A percentile compares a stretch with the other conserved stretches of the same genome.
These are phyloP conservation scores for Oenanthe melanoleuca DNA, from an alignment of 2,113 vertebrate genomes.

Conservation along the genomic window DNA sequence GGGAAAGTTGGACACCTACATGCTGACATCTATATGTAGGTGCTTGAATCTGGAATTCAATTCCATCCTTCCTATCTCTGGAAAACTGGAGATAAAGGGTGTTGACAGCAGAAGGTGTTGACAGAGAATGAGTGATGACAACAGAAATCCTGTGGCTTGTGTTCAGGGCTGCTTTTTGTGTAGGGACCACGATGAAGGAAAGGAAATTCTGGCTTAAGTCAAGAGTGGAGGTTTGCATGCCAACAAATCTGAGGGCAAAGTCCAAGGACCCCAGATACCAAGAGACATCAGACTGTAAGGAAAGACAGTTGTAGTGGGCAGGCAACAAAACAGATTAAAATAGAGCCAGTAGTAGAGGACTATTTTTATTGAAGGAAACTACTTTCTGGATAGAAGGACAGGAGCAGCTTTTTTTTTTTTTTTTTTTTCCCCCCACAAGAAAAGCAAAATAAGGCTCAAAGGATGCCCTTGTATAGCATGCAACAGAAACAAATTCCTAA, in stretches of 20 bases:
- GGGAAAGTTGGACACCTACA: neutral
- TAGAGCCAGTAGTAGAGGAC: neutral
- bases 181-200: neutral
- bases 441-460: neutral
- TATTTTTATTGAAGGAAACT: neutral
- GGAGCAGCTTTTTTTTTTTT: neutral
- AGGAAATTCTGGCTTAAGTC: neutral
- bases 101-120: slow-evolving; percentile 33
- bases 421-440: neutral
- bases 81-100: slow-evolving; percentile 16
- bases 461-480: neutral
- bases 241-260: neutral
- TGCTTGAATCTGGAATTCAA: neutral
- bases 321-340: neutral
- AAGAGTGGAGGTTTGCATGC: neutral
- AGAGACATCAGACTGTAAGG: neutral
- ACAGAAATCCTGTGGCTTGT: neutral
- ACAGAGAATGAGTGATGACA: neutral
- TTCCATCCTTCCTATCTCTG: neutral
- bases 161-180: neutral
- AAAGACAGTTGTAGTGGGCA: neutral
- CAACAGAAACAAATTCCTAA: neutral
- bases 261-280: neutral
- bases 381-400: neutral
- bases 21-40: neutral